phyloP scores from a whole-genome alignment of 1,140 invertebrate genomes.

The Cepaea nemoralis region DNA sequence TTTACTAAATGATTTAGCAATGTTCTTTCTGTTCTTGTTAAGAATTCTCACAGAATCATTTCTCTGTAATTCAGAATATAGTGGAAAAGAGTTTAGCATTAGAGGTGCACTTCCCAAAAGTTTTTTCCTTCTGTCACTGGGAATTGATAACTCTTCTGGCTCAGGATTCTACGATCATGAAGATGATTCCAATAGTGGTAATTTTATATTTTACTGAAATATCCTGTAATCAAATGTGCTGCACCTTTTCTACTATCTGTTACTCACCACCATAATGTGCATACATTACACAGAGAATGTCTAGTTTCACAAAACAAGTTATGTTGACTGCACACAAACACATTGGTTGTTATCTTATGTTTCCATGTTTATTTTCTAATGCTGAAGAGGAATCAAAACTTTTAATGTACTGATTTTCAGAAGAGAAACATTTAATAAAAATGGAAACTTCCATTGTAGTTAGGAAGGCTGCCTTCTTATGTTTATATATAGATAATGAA shows the following conservation, averaged over 20 bases:
- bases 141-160: slow-evolving; percentile 7
- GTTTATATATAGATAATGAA: too few species aligned
- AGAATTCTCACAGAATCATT: too few species aligned
- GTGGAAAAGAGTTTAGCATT: slow-evolving; percentile 20
- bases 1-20: too few species aligned
- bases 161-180: slow-evolving; percentile 12
- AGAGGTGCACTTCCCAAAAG: slow-evolving; percentile 27
- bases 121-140: slow-evolving; percentile 20
- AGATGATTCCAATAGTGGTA: not conserved
- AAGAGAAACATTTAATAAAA: too few species aligned
- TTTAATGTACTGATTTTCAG: too few species aligned
- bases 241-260: not conserved
- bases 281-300: not conserved
- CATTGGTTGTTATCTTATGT: not conserved
- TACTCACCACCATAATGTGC: not conserved
- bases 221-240: not conserved
- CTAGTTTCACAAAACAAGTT: not conserved
- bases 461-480: too few species aligned
- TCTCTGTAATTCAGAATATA: not conserved
- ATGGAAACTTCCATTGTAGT: too few species aligned
- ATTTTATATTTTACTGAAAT: not conserved
- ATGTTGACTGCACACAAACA: not conserved
- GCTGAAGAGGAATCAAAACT: too few species aligned
- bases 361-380: not conserved
- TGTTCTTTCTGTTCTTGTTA: too few species aligned